phyloP scores from a whole-genome alignment of 2,113 vertebrate genomes.

The Nycticebus coucang region DNA sequence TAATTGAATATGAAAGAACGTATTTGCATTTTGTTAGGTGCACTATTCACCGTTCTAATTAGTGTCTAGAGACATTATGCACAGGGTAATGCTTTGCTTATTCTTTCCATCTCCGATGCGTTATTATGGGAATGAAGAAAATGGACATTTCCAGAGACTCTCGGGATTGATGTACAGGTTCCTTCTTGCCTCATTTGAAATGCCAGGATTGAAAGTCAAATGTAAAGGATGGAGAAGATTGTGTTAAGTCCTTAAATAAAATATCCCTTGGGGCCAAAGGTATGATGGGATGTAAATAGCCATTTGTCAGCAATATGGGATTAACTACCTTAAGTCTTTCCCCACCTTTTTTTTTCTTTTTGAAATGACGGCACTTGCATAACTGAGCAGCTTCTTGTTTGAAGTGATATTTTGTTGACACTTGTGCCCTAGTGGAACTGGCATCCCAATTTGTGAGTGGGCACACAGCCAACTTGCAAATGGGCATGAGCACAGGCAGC shows the following conservation, averaged over 20 bases:
- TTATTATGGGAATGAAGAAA: slow-evolving; percentile 9
- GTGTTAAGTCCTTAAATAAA: slow-evolving; percentile 70
- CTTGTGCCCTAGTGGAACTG: slow-evolving; percentile 67
- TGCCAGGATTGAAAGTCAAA: slow-evolving; percentile 69
- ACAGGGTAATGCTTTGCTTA: slow-evolving; percentile 54
- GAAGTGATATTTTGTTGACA: slow-evolving; percentile 72
- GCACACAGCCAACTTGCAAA: slow-evolving; percentile 73
- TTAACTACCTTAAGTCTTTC: slow-evolving; percentile 57
- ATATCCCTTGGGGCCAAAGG: slow-evolving; percentile 42
- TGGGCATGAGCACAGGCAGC: neutral
- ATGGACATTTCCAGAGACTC: slow-evolving; percentile 38
- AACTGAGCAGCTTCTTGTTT: slow-evolving; percentile 59
- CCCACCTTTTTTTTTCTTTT: neutral
- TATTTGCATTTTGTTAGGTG: slow-evolving; percentile 76
- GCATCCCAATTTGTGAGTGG: slow-evolving; percentile 69
- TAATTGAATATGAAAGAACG: slow-evolving; percentile 74
- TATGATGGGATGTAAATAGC: slow-evolving; percentile 64
- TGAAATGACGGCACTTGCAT: slow-evolving; percentile 59
- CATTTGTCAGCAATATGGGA: slow-evolving; percentile 63
- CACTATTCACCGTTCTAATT: slow-evolving; percentile 60
- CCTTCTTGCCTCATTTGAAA: slow-evolving; percentile 61
- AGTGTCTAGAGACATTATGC: slow-evolving; percentile 62
- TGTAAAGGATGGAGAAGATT: slow-evolving; percentile 62
- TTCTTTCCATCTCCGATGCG: slow-evolving; percentile 51
- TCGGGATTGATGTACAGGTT: slow-evolving; percentile 38